Percentiles rank a stretch among this genome's conserved stretches.
Conservation (phyloP, 2,797 vertebrate species). For the Hippoglossus hippoglossus region DNA sequence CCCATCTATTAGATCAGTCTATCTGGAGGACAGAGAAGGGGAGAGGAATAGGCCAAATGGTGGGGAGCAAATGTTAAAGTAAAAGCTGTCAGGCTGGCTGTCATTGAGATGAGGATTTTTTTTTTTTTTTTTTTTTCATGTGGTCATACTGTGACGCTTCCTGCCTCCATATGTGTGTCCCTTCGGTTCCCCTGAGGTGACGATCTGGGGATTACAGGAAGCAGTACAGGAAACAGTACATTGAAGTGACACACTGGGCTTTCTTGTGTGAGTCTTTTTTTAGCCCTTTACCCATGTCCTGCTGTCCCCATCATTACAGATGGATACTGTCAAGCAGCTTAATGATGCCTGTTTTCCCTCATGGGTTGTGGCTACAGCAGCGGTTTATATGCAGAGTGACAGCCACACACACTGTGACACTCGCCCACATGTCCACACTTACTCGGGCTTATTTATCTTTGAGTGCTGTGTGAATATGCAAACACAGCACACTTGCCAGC, state of each 20-base stretch:
- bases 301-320: slow-evolving; percentile 56
- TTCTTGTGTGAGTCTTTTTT: slow-evolving; percentile 24
- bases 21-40: slow-evolving; percentile 12
- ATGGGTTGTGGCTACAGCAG: slow-evolving; percentile 32
- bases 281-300: slow-evolving; percentile 19
- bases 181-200: slow-evolving; percentile 13
- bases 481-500: slow-evolving; percentile 7
- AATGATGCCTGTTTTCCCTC: slow-evolving; percentile 60
- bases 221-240: slow-evolving; percentile 3
- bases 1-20: slow-evolving; percentile 10
- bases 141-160: not conserved
- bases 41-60: slow-evolving; percentile 4
- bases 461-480: slow-evolving; percentile 27
- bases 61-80: slow-evolving; percentile 14
- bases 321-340: slow-evolving; percentile 63
- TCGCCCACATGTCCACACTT: slow-evolving; percentile 29
- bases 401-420: slow-evolving; percentile 29
- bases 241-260: not conserved
- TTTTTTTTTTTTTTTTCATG: not conserved
- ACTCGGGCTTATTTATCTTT: slow-evolving; percentile 10
- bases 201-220: slow-evolving; percentile 17
- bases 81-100: slow-evolving; percentile 15
- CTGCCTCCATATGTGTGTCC: not conserved
- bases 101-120: slow-evolving; percentile 9
- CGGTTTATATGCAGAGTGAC: slow-evolving; percentile 52